Evolutionary conservation across 1,140 invertebrate genomes (phyloP).

Genomic region (Drosophila tsacasi): DNA sequence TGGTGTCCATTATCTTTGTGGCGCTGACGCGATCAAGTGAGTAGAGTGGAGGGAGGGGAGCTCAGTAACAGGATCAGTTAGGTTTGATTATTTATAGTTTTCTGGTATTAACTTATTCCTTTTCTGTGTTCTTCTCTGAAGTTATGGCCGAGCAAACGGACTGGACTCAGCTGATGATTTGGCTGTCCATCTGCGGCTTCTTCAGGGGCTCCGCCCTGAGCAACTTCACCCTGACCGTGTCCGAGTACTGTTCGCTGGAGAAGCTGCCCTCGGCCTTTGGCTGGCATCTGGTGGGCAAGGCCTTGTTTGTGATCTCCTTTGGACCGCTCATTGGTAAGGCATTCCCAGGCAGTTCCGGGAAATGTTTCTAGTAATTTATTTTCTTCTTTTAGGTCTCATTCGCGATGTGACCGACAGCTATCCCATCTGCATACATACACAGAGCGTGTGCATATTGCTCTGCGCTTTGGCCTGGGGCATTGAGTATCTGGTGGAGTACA

Average conservation of each 20-base stretch:
- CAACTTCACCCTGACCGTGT: slow-evolving; percentile 91
- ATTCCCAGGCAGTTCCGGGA: too few species aligned
- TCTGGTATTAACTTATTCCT: background rate
- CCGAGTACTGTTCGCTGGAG: slow-evolving; percentile 90
- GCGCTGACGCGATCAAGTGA: slow-evolving; percentile 90
- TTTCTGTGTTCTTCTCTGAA: slow-evolving; percentile 56
- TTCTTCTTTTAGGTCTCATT: slow-evolving; percentile 87
- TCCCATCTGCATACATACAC: slow-evolving; percentile 89
- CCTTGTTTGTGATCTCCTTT: slow-evolving; percentile 89
- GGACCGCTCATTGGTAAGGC: slow-evolving; percentile 90
- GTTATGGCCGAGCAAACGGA: slow-evolving; percentile 89
- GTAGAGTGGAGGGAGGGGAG: slow-evolving; percentile 61
- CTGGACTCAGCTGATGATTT: slow-evolving; percentile 88
- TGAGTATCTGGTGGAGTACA: slow-evolving; percentile 87
- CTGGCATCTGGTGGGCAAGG: slow-evolving; percentile 91
- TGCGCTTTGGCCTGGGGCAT: slow-evolving; percentile 89
- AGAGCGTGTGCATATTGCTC: slow-evolving; percentile 89
- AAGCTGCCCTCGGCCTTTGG: slow-evolving; percentile 91
- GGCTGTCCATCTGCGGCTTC: slow-evolving; percentile 90
- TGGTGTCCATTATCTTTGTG: slow-evolving; percentile 89
- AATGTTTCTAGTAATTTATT: background rate
- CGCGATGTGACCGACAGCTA: slow-evolving; percentile 90
- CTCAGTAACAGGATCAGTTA: background rate
- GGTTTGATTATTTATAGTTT: background rate
- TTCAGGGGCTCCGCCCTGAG: slow-evolving; percentile 90